phyloP scores from a whole-genome alignment of 2,888 invertebrate genomes.

The Leptarthrus brevirostris region DNA sequence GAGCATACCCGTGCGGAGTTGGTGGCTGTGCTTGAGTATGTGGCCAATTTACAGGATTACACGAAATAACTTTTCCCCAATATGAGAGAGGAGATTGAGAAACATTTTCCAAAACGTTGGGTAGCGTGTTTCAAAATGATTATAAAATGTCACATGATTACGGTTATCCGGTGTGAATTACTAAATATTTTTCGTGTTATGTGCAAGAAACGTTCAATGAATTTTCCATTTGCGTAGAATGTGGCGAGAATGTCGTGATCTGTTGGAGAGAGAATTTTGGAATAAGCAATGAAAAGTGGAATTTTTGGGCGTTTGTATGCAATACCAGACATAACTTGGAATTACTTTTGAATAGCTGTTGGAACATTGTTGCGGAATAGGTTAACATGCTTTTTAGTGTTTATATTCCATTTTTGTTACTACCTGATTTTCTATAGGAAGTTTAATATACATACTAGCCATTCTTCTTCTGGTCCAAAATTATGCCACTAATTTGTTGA shows the following conservation, averaged over 20 bases:
- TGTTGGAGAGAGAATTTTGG: too few species aligned
- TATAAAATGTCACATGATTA: slow-evolving; percentile 37
- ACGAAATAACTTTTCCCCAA: slow-evolving; percentile 51
- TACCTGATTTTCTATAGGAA: too few species aligned
- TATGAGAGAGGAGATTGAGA: slow-evolving; percentile 47
- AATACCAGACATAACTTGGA: too few species aligned
- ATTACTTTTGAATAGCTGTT: too few species aligned
- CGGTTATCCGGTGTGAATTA: slow-evolving; percentile 33
- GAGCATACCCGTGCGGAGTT: slow-evolving; percentile 19
- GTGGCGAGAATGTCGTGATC: not conserved
- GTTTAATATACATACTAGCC: too few species aligned
- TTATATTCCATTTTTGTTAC: too few species aligned
- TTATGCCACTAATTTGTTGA: too few species aligned
- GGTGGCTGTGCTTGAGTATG: slow-evolving; percentile 50
- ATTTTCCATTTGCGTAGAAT: not conserved
- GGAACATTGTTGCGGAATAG: too few species aligned
- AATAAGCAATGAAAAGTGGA: too few species aligned
- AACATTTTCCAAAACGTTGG: slow-evolving; percentile 45
- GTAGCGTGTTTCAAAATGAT: slow-evolving; percentile 26
- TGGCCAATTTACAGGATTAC: slow-evolving; percentile 54
- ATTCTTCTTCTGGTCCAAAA: too few species aligned
- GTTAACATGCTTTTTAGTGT: too few species aligned
- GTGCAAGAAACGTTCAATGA: not conserved
- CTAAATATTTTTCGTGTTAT: slow-evolving; percentile 28
- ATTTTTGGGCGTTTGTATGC: too few species aligned